Conservation (phyloP, 2,888 invertebrate species). For the Cordylochernes scorpioides region DNA sequence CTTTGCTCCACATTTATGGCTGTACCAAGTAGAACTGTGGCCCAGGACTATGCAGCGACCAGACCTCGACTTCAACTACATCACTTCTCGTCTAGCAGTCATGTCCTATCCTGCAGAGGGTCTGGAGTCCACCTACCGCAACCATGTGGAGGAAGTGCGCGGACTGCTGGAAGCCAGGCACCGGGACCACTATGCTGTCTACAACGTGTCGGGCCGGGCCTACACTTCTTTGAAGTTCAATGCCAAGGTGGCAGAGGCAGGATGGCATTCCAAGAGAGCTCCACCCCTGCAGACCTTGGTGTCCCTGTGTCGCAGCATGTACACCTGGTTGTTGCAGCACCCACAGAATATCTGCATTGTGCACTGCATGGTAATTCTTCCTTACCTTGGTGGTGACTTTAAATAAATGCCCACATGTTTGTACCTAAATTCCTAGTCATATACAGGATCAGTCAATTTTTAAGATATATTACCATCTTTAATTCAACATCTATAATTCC, state of each 20-base stretch:
- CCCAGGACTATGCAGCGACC: conserved; percentile 47
- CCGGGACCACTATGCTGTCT: conserved; percentile 45
- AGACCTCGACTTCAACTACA: conserved; percentile 69
- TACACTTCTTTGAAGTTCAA: conserved; percentile 27
- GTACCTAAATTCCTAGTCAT: too few relatives aligned
- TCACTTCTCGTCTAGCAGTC: conserved; percentile 35
- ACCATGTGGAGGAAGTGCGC: conserved; percentile 71
- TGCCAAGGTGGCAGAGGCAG: conserved; percentile 27
- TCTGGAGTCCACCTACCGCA: conserved; percentile 68
- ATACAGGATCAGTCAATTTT: too few relatives aligned
- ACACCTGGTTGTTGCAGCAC: conserved; percentile 53
- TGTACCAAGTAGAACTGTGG: too few relatives aligned
- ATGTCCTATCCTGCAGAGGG: conserved; percentile 91
- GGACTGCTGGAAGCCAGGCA: conserved; percentile 41
- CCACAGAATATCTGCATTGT: conserved; percentile 54
- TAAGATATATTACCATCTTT: too few relatives aligned
- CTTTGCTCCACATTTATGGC: too few relatives aligned
- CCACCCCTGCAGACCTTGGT: conserved; percentile 54
- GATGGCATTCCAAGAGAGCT: conserved; percentile 29
- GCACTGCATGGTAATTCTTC: conserved; percentile 51
- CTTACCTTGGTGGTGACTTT: too few relatives aligned
- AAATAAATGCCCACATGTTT: too few relatives aligned
- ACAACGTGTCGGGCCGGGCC: conserved; percentile 44
- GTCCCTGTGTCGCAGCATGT: conserved; percentile 59
- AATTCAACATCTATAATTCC: too few relatives aligned